Conservation (phyloP, 2,797 vertebrate genomes). For the Rhinophrynus dorsalis region DNA sequence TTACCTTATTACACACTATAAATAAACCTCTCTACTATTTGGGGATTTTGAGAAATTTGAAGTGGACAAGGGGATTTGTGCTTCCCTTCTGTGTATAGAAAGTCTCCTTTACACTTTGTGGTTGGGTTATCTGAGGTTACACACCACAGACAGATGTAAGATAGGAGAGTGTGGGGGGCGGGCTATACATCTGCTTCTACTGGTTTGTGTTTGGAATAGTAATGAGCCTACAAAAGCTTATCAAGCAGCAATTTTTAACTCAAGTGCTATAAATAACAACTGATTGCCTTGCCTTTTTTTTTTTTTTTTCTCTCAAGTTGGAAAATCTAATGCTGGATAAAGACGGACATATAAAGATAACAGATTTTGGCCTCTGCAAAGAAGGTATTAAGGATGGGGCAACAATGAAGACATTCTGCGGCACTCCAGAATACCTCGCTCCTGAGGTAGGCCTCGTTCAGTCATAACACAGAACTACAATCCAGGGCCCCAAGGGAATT, state of each 20-base stretch:
- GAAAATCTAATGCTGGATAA: slow-evolving; percentile 99
- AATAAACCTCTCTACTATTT: not conserved
- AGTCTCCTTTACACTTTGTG: not conserved
- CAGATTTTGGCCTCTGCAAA: slow-evolving; percentile 96
- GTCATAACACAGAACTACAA: no score
- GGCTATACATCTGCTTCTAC: slow-evolving; percentile 6
- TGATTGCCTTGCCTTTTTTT: not conserved
- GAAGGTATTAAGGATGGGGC: slow-evolving; percentile 95
- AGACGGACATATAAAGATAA: slow-evolving; percentile 97
- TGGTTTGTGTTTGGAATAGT: not conserved
- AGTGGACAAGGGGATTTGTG: not conserved
- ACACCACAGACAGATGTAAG: slow-evolving; percentile 8
- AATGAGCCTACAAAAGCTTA: not conserved
- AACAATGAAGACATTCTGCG: slow-evolving; percentile 97
- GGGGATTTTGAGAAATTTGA: not conserved
- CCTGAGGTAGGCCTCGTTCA: slow-evolving; percentile 91
- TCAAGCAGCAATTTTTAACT: not conserved
- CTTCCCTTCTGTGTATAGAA: not conserved
- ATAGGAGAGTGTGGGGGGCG: not conserved
- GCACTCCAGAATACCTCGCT: slow-evolving; percentile 94
- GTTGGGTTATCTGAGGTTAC: slow-evolving; percentile 22
- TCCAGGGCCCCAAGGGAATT: no score
- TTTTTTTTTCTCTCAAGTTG: slow-evolving; percentile 68
- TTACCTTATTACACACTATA: slow-evolving; percentile 21
- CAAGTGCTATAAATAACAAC: not conserved